phyloP scores from a whole-genome alignment of 2,888 invertebrate genomes.

The Perizoma flavofasciatum region DNA sequence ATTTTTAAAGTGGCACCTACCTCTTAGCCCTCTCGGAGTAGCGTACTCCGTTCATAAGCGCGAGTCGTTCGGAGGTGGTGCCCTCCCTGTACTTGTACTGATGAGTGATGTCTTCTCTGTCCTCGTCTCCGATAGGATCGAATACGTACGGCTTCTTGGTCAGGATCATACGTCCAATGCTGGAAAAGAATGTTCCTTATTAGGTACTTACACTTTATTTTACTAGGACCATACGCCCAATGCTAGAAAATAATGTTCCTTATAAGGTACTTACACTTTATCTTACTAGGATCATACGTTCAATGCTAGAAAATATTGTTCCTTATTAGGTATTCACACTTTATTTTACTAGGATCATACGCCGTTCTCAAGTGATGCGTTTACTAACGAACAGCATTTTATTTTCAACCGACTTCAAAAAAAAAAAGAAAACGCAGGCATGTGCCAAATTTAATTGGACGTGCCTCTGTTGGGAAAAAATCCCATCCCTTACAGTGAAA shows the following conservation, averaged over 20 bases:
- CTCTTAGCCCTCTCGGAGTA: conserved; percentile 87
- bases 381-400: too few species aligned
- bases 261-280: too few species aligned
- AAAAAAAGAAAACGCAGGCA: too few species aligned
- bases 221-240: conserved; percentile 67
- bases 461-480: too few species aligned
- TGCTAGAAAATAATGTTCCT: conserved; percentile 70
- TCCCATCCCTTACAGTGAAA: too few species aligned
- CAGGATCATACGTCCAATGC: conserved; percentile 89
- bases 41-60: conserved; percentile 89
- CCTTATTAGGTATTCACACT: too few species aligned
- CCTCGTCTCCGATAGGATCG: conserved; percentile 88
- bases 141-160: conserved; percentile 90
- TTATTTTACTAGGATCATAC: neutral
- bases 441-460: too few species aligned
- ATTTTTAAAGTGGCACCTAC: conserved; percentile 50
- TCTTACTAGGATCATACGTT: conserved; percentile 88
- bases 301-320: conserved; percentile 81
- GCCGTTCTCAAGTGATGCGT: too few species aligned
- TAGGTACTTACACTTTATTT: too few species aligned
- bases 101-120: conserved; percentile 87
- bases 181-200: conserved; percentile 52
- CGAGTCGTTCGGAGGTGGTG: conserved; percentile 88
- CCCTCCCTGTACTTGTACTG: conserved; percentile 90
- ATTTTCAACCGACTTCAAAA: too few species aligned